Evolutionary conservation across 2,797 vertebrate species (phyloP).

Genomic region (Lepus townsendii): DNA sequence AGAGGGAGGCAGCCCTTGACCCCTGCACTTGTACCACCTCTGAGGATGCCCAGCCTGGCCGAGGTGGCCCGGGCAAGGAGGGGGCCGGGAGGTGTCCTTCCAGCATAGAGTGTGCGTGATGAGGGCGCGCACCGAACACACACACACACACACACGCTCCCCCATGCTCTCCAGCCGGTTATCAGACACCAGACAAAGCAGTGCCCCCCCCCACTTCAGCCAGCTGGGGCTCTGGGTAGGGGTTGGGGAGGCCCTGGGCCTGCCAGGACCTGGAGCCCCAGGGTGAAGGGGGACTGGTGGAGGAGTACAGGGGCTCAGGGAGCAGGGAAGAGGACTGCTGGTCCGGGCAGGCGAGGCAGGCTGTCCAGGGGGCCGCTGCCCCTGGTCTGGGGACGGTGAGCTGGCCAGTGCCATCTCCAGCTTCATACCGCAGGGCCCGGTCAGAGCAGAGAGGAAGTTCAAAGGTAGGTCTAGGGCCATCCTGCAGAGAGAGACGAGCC

Average conservation of each 20-base stretch:
- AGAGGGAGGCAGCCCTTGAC: not conserved
- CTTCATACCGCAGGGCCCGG: not conserved
- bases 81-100: not conserved
- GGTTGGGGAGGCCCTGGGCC: not conserved
- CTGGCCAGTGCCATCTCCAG: not conserved
- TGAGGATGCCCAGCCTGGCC: too few species aligned
- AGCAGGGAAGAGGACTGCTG: not conserved
- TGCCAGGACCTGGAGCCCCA: not conserved
- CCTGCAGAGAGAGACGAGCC: not conserved
- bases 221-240: not conserved
- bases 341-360: too few species aligned
- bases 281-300: not conserved
- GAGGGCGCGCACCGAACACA: too few species aligned
- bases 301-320: not conserved
- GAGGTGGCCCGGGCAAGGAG: too few species aligned
- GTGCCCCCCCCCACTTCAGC: not conserved
- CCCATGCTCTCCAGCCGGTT: too few species aligned
- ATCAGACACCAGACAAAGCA: not conserved
- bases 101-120: not conserved
- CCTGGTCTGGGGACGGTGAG: not conserved
- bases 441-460: not conserved
- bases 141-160: too few species aligned
- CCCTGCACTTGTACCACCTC: not conserved
- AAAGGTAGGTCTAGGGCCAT: not conserved
- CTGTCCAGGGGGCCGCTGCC: not conserved